phyloP scores from a whole-genome alignment of 64 coral and sea anemone genomes.

The Pocillopora damicornis region DNA sequence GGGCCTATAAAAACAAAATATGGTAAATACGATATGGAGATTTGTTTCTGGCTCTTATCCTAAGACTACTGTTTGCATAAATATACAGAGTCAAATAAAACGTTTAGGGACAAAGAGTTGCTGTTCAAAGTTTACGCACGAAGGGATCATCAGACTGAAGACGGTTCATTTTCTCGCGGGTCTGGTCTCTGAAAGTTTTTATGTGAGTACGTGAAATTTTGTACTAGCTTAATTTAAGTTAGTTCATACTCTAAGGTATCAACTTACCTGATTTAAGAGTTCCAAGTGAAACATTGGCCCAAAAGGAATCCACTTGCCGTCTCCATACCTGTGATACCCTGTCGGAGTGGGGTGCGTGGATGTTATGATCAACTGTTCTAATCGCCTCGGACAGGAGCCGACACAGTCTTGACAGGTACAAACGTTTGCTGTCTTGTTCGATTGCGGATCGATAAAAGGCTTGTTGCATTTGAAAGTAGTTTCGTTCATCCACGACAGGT shows the following conservation, averaged over 20 bases:
- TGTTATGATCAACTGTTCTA: slow-evolving; percentile 88
- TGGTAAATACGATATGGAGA: too few relatives aligned
- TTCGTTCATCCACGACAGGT: slow-evolving; percentile 57
- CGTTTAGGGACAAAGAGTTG: too few relatives aligned
- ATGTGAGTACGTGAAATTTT: too few relatives aligned
- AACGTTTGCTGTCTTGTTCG: slow-evolving; percentile 3
- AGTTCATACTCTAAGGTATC: too few relatives aligned
- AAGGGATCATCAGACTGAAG: too few relatives aligned
- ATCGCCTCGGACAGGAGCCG: slow-evolving; percentile 51
- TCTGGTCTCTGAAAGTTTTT: too few relatives aligned
- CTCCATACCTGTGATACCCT: slow-evolving; percentile 51
- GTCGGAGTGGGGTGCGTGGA: slow-evolving; percentile 29
- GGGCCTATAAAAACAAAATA: neutral
- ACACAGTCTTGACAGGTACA: slow-evolving; percentile 84
- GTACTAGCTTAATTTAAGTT: too few relatives aligned
- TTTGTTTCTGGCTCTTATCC: too few relatives aligned
- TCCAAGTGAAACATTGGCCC: slow-evolving; percentile 76
- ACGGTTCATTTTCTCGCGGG: too few relatives aligned
- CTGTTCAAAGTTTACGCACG: too few relatives aligned
- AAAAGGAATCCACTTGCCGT: slow-evolving; percentile 81
- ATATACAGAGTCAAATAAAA: too few relatives aligned
- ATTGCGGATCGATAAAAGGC: slow-evolving; percentile 61
- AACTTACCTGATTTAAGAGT: slow-evolving; percentile 70
- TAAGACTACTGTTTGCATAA: too few relatives aligned
- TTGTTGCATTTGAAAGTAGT: slow-evolving; percentile 49